Percentiles rank a stretch among this genome's conserved stretches.
phyloP scores from a whole-genome alignment of 1,140 invertebrate species.

The Drosophila parabipectinata region DNA sequence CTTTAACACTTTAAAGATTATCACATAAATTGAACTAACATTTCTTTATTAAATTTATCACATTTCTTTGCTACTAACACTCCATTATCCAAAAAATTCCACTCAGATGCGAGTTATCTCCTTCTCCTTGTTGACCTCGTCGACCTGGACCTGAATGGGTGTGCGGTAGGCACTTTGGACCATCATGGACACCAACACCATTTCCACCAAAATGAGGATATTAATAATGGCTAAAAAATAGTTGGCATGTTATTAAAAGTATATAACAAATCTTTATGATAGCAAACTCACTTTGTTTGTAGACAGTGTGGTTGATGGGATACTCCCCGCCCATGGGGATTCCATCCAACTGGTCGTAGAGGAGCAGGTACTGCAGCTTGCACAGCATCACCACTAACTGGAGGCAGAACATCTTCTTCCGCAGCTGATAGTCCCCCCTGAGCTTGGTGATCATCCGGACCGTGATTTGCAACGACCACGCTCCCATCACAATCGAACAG shows the following conservation, averaged over 20 bases:
- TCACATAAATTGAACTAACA: constrained; percentile 28
- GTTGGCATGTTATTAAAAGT: neutral
- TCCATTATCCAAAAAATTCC: neutral
- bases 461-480: constrained; percentile 76
- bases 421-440: constrained; percentile 64
- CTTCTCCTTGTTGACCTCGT: constrained; percentile 51
- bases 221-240: constrained; percentile 70
- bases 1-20: constrained; percentile 2
- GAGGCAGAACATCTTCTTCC: constrained; percentile 80
- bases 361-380: constrained; percentile 72
- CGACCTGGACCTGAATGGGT: constrained; percentile 66
- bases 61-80: constrained; percentile 60
- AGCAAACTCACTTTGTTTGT: constrained; percentile 73
- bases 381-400: constrained; percentile 75
- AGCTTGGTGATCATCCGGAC: constrained; percentile 73
- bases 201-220: constrained; percentile 75
- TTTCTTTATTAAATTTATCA: constrained; percentile 73
- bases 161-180: constrained; percentile 73
- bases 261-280: neutral
- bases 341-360: constrained; percentile 70
- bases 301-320: constrained; percentile 78
- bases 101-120: constrained; percentile 25
- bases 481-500: constrained; percentile 63
- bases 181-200: constrained; percentile 78
- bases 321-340: constrained; percentile 70